Base-by-base conservation (phyloP, 2,113 vertebrate genomes). In the Craseonycteris thonglongyai region DNA sequence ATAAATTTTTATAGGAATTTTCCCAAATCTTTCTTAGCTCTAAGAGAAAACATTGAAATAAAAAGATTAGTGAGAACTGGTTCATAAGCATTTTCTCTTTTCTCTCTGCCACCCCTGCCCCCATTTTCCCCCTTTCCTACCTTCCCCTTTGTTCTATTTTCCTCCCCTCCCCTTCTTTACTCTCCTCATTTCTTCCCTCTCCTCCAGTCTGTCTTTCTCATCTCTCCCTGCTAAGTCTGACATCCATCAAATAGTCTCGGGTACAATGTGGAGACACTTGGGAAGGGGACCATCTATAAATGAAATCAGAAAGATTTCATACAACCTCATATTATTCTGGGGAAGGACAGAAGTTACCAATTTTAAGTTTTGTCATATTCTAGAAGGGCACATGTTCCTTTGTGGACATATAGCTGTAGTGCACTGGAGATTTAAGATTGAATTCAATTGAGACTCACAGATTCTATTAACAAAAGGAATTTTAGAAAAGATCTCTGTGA, bases 401-500 rank as follows among this genome's bases (percentile, higher is more conserved):
- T 79, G 49, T 59, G 59, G 54, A 69, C 16, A 54, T 26, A 15
- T 51, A 88, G 75, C 14, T 9, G 1, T 26, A 24, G 38, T 81
- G 0, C 16, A 11, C 42, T 92, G 78, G 35, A 92, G 81, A 90
- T 56, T 49, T 87, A 72, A 95, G 88, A 96, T 1, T 88, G 84
- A 93, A 81, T 95, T 92, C 72, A 61, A 38, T 58, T 79, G 58
- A 91, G 65, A 68, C 45, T 94, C 91, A 81, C 76, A 65, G 88
- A 9, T 92, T 96, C 76, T 83, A 40, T 95, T 97, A 95, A 90
- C 81, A 90, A 88, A 84, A 92, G 83, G 66, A 88, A 85, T 82
- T 0, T 0, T 69, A 79, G 15, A 11, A 82, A 96, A 85, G 54
- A 85, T 86, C 85, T 85, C 66, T 56, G 18, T 65, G 88, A 75